Percentiles rank a stretch among this genome's conserved stretches.
Conservation (phyloP, 1,140 invertebrate species). For the Apis laboriosa region DNA sequence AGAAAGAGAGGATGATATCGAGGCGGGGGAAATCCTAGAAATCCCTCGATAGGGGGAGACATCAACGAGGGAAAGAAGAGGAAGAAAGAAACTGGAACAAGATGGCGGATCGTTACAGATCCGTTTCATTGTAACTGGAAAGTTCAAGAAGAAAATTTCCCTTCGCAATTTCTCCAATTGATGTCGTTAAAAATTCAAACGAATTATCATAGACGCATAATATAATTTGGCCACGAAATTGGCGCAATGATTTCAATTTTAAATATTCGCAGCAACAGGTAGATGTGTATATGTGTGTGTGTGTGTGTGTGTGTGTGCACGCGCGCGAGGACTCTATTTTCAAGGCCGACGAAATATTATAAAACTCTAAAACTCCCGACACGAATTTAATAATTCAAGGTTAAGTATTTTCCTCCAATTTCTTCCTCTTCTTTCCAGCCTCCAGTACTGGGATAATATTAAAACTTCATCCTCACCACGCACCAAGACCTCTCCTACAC, state of each 20-base stretch:
- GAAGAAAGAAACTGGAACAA: neutral
- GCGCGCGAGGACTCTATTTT: neutral
- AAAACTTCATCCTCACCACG: neutral
- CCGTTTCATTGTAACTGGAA: too few species aligned
- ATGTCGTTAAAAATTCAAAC: too few species aligned
- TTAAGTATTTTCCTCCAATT: too few species aligned
- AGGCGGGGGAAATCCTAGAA: neutral
- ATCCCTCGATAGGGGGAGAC: neutral
- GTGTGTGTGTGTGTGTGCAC: neutral
- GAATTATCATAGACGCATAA: neutral
- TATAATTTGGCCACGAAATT: neutral
- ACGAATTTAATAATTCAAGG: too few species aligned
- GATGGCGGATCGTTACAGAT: neutral
- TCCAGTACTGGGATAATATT: too few species aligned
- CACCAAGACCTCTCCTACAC: neutral
- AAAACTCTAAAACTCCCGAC: too few species aligned
- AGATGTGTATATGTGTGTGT: too few species aligned
- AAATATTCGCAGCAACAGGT: neutral
- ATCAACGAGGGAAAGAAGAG: neutral
- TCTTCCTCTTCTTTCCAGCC: neutral
- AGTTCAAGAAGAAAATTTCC: too few species aligned
- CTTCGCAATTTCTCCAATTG: too few species aligned
- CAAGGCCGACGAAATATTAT: neutral
- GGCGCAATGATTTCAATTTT: constrained; percentile 5
- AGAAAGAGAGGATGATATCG: neutral